Evolutionary conservation across 2,113 vertebrate species (phyloP).

Genomic region (Pelusios castaneus): DNA sequence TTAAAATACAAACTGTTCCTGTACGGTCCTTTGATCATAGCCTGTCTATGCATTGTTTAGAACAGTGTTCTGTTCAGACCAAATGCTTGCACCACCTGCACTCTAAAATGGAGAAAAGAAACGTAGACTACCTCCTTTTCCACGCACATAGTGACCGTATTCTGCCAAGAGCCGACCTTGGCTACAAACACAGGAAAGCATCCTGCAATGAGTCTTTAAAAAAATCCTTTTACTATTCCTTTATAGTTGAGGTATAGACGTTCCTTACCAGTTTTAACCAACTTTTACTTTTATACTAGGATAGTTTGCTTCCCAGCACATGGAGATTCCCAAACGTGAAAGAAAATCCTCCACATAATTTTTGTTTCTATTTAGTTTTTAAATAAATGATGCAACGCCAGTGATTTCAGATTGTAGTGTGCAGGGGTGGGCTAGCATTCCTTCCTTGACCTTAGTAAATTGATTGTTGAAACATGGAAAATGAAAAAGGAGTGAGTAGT

Average conservation of each 20-base stretch:
- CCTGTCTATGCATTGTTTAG: background rate
- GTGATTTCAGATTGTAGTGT: background rate
- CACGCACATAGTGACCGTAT: background rate
- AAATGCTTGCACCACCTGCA: constrained; percentile 8
- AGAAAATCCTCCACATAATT: background rate
- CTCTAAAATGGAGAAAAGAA: background rate
- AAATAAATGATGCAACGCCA: background rate
- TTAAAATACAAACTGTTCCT: constrained; percentile 18
- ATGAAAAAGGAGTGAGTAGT: background rate
- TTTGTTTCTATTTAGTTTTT: background rate
- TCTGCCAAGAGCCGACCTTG: background rate
- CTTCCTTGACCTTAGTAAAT: background rate
- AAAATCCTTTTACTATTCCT: constrained; percentile 15
- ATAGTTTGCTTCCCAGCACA: constrained; percentile 16
- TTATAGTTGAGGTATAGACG: constrained; percentile 34
- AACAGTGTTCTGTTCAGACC: background rate
- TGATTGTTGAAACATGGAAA: background rate
- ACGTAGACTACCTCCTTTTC: background rate
- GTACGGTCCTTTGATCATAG: constrained; percentile 31
- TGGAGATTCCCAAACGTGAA: constrained; percentile 24
- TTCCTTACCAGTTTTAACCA: constrained; percentile 6
- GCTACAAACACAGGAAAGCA: background rate
- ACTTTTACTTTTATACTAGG: constrained; percentile 7
- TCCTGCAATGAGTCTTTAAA: background rate
- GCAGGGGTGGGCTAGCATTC: background rate